Percentiles rank a stretch among this genome's conserved stretches.
Evolutionary conservation across 2,113 vertebrate species (phyloP).

Genomic region (Gallinago paraguaiae): DNA sequence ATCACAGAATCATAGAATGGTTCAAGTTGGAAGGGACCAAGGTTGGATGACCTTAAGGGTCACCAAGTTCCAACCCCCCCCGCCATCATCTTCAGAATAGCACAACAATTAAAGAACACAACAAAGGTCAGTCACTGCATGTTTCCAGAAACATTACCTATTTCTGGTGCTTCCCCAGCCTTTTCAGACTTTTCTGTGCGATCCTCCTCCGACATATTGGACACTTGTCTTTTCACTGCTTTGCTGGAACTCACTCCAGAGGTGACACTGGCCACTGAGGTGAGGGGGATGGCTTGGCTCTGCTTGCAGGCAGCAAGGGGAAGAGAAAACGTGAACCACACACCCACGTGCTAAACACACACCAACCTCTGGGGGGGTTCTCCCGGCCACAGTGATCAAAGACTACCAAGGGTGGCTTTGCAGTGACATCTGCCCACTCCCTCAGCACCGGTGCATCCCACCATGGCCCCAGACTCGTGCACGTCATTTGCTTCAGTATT

Average conservation of each 20-base stretch:
- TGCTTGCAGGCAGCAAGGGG: slow-evolving; percentile 75
- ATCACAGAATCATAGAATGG: no score
- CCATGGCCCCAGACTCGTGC: accelerated
- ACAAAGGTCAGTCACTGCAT: not conserved
- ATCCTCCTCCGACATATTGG: slow-evolving; percentile 72
- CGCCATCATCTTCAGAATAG: not conserved
- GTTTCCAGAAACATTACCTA: slow-evolving; percentile 66
- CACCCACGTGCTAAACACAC: accelerated
- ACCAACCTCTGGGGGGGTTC: not conserved
- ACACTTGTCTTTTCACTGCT: slow-evolving; percentile 69
- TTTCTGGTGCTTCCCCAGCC: slow-evolving; percentile 60
- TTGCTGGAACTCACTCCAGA: slow-evolving; percentile 64
- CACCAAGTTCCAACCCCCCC: no score
- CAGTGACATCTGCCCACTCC: not conserved
- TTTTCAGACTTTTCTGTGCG: slow-evolving; percentile 38
- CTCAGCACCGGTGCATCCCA: not conserved
- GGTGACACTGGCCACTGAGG: slow-evolving; percentile 81
- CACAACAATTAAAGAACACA: not conserved
- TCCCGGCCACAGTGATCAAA: accelerated
- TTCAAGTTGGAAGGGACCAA: no score
- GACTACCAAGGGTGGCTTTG: no score
- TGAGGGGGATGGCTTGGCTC: slow-evolving; percentile 85
- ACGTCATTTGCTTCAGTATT: not conserved
- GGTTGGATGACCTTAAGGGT: no score
- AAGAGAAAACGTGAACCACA: not conserved